phyloP scores from a whole-genome alignment of 2,797 vertebrate species.

The Sebastes vulpes region DNA sequence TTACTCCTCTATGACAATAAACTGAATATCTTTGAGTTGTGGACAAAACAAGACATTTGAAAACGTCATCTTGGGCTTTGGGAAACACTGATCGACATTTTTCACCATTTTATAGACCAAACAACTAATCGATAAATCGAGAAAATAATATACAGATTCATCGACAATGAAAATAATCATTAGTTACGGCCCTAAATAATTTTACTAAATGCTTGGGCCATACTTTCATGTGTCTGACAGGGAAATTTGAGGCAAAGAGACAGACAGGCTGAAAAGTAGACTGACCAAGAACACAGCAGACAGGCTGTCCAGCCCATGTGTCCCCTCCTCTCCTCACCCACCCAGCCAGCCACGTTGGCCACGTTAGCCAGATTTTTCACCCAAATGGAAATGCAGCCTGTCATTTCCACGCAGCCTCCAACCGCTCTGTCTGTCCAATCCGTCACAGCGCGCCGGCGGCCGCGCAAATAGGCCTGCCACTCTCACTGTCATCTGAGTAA shows the following conservation, averaged over 20 bases:
- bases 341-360: constrained; percentile 62
- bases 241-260: background rate
- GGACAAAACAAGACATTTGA: no score
- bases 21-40: no score
- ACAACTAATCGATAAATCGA: fast-evolving
- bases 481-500: constrained; percentile 87
- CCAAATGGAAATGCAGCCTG: constrained; percentile 88
- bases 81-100: no score
- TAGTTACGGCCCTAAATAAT: no score
- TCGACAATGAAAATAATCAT: no score
- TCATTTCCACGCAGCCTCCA: constrained; percentile 84
- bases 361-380: constrained; percentile 88
- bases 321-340: constrained; percentile 27
- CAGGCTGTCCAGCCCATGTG: constrained; percentile 27
- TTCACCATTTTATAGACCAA: no score
- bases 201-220: background rate
- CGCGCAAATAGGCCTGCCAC: constrained; percentile 89
- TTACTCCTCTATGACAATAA: no score
- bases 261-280: constrained; percentile 9
- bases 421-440: constrained; percentile 86
- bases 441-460: constrained; percentile 80
- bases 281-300: constrained; percentile 36
- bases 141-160: no score
- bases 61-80: fast-evolving
- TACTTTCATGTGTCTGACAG: background rate